These are phyloP conservation scores for Amiota mariae DNA, from an alignment of 2,888 invertebrate species.

Conservation along the genomic window DNA sequence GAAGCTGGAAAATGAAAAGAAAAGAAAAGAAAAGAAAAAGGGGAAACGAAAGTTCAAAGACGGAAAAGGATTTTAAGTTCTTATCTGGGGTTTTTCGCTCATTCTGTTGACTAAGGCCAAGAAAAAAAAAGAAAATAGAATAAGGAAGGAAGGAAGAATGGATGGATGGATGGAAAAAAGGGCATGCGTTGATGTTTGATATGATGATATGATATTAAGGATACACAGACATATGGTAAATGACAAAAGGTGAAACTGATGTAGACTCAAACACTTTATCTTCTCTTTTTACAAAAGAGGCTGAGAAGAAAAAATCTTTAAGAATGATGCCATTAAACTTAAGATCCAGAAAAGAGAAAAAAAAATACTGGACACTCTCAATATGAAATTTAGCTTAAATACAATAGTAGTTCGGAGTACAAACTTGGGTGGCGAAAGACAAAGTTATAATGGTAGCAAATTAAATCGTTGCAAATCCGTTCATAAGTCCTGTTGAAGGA, in stretches of 20 bases:
- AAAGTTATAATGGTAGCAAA: slow-evolving; percentile 47
- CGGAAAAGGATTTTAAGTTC: slow-evolving; percentile 25
- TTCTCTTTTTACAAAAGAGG: not conserved
- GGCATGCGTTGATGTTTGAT: slow-evolving; percentile 26
- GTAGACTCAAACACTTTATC: not conserved
- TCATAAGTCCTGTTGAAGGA: slow-evolving; percentile 45
- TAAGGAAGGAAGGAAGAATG: not conserved
- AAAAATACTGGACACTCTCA: too few species aligned
- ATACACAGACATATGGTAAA: slow-evolving; percentile 21
- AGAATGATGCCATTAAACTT: too few species aligned
- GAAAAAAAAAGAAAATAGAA: not conserved
- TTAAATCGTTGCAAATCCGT: slow-evolving; percentile 49
- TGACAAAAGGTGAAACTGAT: slow-evolving; percentile 18
- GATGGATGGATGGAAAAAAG: too few species aligned
- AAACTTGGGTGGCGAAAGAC: slow-evolving; percentile 26
- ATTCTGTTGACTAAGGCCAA: not conserved
- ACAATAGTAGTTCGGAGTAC: not conserved
- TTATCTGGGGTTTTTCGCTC: slow-evolving; percentile 12
- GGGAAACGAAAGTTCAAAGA: slow-evolving; percentile 8
- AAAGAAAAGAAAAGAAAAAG: not conserved
- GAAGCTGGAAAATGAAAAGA: not conserved
- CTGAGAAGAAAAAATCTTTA: too few species aligned
- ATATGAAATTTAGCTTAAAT: too few species aligned
- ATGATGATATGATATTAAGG: slow-evolving; percentile 20
- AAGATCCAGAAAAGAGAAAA: too few species aligned